Conservation (phyloP, 2,888 invertebrate species). For the Venusia cambrica region DNA sequence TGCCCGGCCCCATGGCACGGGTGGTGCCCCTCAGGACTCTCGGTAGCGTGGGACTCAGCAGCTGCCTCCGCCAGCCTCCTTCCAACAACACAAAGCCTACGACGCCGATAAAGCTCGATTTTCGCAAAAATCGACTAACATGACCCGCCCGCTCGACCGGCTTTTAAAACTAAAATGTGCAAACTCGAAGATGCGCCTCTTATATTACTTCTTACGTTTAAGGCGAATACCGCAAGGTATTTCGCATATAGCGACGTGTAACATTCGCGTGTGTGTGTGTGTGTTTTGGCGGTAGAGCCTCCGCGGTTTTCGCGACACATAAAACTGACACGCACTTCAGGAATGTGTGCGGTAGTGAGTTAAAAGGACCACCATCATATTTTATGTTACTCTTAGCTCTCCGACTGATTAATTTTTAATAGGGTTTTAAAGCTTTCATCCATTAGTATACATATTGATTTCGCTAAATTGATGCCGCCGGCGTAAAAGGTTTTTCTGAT, state of each 20-base stretch:
- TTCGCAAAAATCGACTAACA: slow-evolving; percentile 64
- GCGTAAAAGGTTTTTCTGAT: slow-evolving; percentile 5
- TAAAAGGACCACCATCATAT: slow-evolving; percentile 51
- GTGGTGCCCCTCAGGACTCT: slow-evolving; percentile 41
- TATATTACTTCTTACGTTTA: slow-evolving; percentile 79
- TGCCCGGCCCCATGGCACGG: slow-evolving; percentile 75
- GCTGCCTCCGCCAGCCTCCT: slow-evolving; percentile 17
- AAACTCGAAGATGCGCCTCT: slow-evolving; percentile 79
- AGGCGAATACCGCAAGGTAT: slow-evolving; percentile 76
- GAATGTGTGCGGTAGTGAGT: slow-evolving; percentile 36
- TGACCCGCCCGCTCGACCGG: slow-evolving; percentile 70
- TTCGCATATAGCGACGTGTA: slow-evolving; percentile 69
- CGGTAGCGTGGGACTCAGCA: slow-evolving; percentile 4
- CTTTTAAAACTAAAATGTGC: slow-evolving; percentile 78
- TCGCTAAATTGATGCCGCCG: slow-evolving; percentile 4
- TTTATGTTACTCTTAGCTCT: slow-evolving; percentile 31
- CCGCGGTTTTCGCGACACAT: slow-evolving; percentile 38
- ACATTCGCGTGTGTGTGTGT: slow-evolving; percentile 53
- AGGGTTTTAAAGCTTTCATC: slow-evolving; percentile 15
- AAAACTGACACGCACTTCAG: slow-evolving; percentile 40
- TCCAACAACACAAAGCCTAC: slow-evolving; percentile 38
- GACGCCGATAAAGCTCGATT: slow-evolving; percentile 51
- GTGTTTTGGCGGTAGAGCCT: slow-evolving; percentile 58
- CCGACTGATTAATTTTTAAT: slow-evolving; percentile 21
- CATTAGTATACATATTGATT: slow-evolving; percentile 19